Evolutionary conservation across 92 coral and sea anemone genomes (phyloP), one percentile per base, ranked within the genome.

Genomic region (Phymanthus crucifer): DNA sequence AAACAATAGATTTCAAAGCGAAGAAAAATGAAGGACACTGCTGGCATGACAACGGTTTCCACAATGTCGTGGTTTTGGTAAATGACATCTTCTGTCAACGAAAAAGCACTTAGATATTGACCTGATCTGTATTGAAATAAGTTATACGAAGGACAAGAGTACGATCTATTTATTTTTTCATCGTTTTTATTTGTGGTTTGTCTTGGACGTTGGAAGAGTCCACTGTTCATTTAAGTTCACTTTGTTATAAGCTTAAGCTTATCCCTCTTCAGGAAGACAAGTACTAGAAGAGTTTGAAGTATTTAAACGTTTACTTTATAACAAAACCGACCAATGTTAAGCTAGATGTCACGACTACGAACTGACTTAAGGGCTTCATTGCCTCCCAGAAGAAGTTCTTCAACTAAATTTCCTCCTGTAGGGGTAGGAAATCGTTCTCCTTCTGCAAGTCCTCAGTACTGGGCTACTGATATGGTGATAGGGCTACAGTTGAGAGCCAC

Each of bases 391-490:
- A 83, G 74, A 38, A 80, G 85, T 5, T 27, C 66, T 1, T 29
- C 70, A 14, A 82, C 88, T 3, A 93, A 87, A 70, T 77, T 93
- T 32, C 97, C 97, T 23, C 94, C 94, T n/a, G 97, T 93, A 2
- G 71, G 84, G n/a, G 46, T 24, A 27, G 68, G 71, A 36, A 23
- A 67, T 21, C 77, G 89, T 13, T 79, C 94, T 8, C 76, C 72
- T 2, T 32, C 76, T 7, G 79, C 56, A 52, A 87, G 83, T 71
- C 54, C 86, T 4, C 83, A 84, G 36, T 82, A 85, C 16, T 90
- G 87, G 92, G 66, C 90, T 4, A 61, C 78, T 7, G 97, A 93
- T 43, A 93, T 93, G 94, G 84, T 93, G 0, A 77, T 93, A 19
- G 97, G 94, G 0, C 66, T 84, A 57, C 91, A 83, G 34, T 47